phyloP scores from a whole-genome alignment of 2,888 invertebrate genomes.

The Acronicta alni region DNA sequence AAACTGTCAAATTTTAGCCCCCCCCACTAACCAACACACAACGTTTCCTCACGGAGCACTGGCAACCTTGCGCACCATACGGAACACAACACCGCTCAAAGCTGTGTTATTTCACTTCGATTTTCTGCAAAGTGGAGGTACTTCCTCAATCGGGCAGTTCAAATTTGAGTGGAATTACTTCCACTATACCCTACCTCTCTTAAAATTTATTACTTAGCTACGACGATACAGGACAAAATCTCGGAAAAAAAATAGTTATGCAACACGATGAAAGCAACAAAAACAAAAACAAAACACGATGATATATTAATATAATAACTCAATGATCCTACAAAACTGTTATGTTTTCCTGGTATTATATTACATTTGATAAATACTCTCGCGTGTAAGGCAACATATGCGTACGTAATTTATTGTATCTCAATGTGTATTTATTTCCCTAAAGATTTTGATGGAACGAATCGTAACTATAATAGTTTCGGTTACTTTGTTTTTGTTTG shows the following conservation, averaged over 20 bases:
- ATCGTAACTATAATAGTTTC: neutral
- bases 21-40: too few species aligned
- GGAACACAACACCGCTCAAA: too few species aligned
- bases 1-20: too few species aligned
- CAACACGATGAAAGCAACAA: neutral
- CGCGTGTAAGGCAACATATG: conserved; percentile 34
- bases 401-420: conserved; percentile 49
- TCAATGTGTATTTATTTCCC: conserved; percentile 48
- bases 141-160: too few species aligned
- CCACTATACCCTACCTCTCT: too few species aligned
- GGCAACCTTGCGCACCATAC: too few species aligned
- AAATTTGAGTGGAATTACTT: too few species aligned
- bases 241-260: too few species aligned
- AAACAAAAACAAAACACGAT: neutral
- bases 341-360: conserved; percentile 36
- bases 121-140: too few species aligned
- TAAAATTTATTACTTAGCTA: too few species aligned
- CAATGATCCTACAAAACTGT: conserved; percentile 4
- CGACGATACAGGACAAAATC: neutral
- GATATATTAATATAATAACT: neutral
- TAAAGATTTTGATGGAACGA: conserved; percentile 16
- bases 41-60: too few species aligned
- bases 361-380: conserved; percentile 46
- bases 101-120: too few species aligned
- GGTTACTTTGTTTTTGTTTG: neutral